Conservation (phyloP, 2,797 vertebrate species). For the Malacoctenus gilli region DNA sequence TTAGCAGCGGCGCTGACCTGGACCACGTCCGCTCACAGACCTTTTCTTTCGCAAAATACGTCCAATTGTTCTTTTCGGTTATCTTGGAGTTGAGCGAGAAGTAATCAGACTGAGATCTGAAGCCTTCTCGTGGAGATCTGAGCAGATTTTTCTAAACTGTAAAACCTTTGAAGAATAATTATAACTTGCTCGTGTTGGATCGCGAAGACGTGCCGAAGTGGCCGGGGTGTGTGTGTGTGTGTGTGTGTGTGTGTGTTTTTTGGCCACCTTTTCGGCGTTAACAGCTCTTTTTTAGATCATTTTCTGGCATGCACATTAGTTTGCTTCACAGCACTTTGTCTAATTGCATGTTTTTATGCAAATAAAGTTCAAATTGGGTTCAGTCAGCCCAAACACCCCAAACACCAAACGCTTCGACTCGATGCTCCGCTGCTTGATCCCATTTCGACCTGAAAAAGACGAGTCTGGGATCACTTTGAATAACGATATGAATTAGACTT, state of each 20-base stretch:
- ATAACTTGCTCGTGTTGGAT: too few relatives aligned
- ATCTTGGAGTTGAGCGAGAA: too few relatives aligned
- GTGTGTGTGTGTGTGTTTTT: background rate
- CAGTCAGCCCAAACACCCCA: conserved; percentile 10
- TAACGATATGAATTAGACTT: background rate
- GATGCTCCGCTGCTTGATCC: background rate
- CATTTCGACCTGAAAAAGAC: background rate
- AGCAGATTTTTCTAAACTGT: too few relatives aligned
- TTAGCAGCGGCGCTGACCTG: background rate
- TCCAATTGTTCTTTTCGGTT: too few relatives aligned
- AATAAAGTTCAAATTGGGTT: conserved; percentile 36
- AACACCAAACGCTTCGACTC: conserved; percentile 4
- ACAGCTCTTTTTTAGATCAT: background rate
- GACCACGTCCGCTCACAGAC: background rate
- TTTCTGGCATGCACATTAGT: conserved; percentile 7
- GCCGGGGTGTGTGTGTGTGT: background rate
- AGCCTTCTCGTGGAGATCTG: too few relatives aligned
- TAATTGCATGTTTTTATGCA: conserved; percentile 48
- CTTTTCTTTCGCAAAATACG: too few relatives aligned
- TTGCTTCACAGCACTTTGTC: conserved; percentile 22
- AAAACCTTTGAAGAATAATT: too few relatives aligned
- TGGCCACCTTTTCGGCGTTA: background rate
- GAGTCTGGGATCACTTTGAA: background rate
- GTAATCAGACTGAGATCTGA: too few relatives aligned
- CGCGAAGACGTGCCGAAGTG: too few relatives aligned